Base-by-base conservation (phyloP, 2,888 invertebrate species). In the Gerris lacustris region DNA sequence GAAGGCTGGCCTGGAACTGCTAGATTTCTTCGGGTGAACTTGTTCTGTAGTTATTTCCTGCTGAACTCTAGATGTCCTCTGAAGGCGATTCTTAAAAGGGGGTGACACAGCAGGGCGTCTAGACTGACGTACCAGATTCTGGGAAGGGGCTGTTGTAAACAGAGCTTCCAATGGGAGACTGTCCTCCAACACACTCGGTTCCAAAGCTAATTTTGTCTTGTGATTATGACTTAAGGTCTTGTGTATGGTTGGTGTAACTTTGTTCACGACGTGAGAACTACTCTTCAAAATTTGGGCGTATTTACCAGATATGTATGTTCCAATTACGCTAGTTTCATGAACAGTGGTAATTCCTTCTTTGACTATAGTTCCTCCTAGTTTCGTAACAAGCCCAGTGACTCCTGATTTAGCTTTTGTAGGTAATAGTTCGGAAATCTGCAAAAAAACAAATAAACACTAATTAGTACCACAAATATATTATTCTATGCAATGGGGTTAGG, bases 311-410 rank as follows among this genome's bases (percentile, higher is more conserved):
- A 93, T 91, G 78, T 88, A 91, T 5, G 94, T 92, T 44, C 94
- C 77, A 91, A 93, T 89, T n/a, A 94, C 92, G 79, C 90, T 91
- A 0, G 93, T 92, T 81, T 93, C 92, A 78, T 91, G 91, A 6
- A 93, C 86, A 0, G 92, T 92, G 6, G 92, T 92, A 4, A 88
- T 81, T 2, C 92, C 92, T 77, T 91, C 91, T 78, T 88, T 89
- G 6, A 92, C 88, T 71, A 91, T 86, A 6, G 91, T 92, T 43
- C 92, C 94, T 66, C 91, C 92, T 69, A 93, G 84, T 77, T 89
- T 91, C 6, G 92, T 91, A 0, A 94, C 91, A 70, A 93, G 82
- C 6, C 92, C 92, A 15, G 75, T 75, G 2, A 83, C 77, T 71
- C 79, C 80, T 44, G 70, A 72, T n/a, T 72, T 67, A 6, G 73